Conservation (phyloP, 1,140 invertebrate genomes). For the Pectinophora gossypiella region DNA sequence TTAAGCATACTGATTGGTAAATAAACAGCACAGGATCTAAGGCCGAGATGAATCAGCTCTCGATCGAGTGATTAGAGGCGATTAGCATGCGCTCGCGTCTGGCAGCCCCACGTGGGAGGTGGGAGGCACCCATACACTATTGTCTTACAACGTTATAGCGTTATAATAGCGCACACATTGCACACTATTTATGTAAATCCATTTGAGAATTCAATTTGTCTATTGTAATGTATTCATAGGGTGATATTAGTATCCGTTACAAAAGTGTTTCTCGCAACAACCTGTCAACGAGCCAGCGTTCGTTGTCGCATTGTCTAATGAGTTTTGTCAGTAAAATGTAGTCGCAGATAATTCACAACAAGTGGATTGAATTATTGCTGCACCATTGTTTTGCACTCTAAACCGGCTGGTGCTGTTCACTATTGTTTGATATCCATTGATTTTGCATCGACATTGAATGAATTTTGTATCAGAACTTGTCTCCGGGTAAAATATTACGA, state of each 20-base stretch:
- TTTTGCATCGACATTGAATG: not conserved
- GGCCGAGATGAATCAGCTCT: slow-evolving; percentile 61
- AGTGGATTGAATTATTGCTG: not conserved
- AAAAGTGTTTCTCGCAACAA: slow-evolving; percentile 30
- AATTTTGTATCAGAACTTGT: not conserved
- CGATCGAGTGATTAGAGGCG: slow-evolving; percentile 67
- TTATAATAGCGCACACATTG: slow-evolving; percentile 58
- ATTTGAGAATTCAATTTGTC: slow-evolving; percentile 65
- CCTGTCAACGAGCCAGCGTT: slow-evolving; percentile 30
- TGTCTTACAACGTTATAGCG: slow-evolving; percentile 66
- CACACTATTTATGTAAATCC: slow-evolving; percentile 67
- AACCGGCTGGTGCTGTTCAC: not conserved
- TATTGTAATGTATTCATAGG: slow-evolving; percentile 50
- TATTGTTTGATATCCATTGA: not conserved
- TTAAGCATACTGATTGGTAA: slow-evolving; percentile 66
- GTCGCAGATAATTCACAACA: not conserved
- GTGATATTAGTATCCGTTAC: slow-evolving; percentile 36
- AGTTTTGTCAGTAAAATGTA: slow-evolving; percentile 6
- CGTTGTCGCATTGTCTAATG: slow-evolving; percentile 22
- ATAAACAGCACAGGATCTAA: slow-evolving; percentile 61
- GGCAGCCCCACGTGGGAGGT: slow-evolving; percentile 51
- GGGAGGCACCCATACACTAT: slow-evolving; percentile 52
- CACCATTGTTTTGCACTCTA: not conserved
- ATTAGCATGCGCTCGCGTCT: slow-evolving; percentile 57
- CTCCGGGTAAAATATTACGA: slow-evolving; percentile 10